Base-by-base conservation (phyloP, 2,888 invertebrate genomes). In the Pocota personata region DNA sequence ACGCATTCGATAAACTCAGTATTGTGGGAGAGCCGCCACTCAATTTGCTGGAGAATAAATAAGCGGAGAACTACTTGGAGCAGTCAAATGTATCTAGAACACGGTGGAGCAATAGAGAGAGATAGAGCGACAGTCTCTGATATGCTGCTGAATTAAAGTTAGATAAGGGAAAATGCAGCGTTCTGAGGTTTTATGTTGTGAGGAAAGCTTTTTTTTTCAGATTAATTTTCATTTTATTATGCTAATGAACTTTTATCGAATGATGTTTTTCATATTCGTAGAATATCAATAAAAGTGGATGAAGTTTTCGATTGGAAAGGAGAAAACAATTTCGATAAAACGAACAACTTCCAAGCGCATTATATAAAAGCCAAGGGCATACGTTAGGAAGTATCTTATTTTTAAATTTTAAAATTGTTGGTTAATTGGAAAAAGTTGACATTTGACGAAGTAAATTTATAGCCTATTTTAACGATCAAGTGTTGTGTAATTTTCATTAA, bases 1-100 rank as follows among this genome's bases (percentile, higher is more conserved):
- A 86, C 82, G 67, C 57, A 67, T 72, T 24, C 16, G 66, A 67
- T 80, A 76, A 72, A 67, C 72, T 24, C 16, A 35, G 55, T 62
- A 37, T 43, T 37, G 55, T 19, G 58, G 6, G 50, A 79, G 75
- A 77, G 52, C 24, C 2, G 10, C 7, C 64, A 21, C 37, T 57
- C 62, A 3, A 24, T 46, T 72, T 12, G n/a, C 48, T 55, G 32
- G 75, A 66, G 66, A 67, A 48, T 32, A 32, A 7, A 2, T 37
- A 16, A 14, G 35, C 40, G 27, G 40, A 52, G 52, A 60, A 52
- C 35, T 2, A 8, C 12, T 6, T 19, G 57, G 35, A 19, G 7
- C n/a, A 16, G 40, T 16, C 62, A 27, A 43, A 62, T 43, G 43
- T 62, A 46, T 62, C 62, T 62, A 62, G 10, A 43, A 8, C 40